These are phyloP conservation scores for Aldabrachelys gigantea DNA, from an alignment of 2,113 vertebrate genomes.

Conservation along the genomic window DNA sequence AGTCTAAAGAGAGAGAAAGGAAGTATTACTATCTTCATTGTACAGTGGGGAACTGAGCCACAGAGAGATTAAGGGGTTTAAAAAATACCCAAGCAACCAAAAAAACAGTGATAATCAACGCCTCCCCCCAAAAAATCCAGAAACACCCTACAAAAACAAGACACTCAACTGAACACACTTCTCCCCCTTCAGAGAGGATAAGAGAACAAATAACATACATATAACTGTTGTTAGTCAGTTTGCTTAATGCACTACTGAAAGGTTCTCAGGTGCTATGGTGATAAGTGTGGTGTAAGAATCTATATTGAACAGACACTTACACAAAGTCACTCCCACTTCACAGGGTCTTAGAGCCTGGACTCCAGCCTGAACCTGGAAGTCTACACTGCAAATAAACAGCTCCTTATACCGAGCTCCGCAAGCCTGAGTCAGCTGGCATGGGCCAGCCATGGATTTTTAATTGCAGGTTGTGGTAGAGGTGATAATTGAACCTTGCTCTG, in stretches of 20 bases:
- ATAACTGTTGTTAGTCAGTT: background rate
- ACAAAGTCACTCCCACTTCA: background rate
- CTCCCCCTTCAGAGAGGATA: background rate
- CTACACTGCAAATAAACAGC: background rate
- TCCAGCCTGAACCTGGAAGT: background rate
- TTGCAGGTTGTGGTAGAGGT: background rate
- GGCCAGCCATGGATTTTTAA: background rate
- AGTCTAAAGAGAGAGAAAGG: background rate
- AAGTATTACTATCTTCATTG: background rate
- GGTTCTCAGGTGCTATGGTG: background rate
- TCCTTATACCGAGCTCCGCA: no score
- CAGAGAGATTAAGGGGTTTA: background rate
- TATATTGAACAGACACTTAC: background rate
- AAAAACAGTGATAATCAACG: background rate
- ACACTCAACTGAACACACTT: background rate
- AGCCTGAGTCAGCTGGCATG: background rate
- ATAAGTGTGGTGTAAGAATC: background rate
- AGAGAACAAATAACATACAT: background rate
- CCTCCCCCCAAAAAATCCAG: background rate
- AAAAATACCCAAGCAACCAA: background rate
- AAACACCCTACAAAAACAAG: background rate
- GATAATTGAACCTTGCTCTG: background rate
- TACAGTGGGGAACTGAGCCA: background rate
- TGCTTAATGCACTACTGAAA: background rate
- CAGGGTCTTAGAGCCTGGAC: background rate